Conservation (phyloP, 2,797 vertebrate genomes). For the Malurus leucopterus region DNA sequence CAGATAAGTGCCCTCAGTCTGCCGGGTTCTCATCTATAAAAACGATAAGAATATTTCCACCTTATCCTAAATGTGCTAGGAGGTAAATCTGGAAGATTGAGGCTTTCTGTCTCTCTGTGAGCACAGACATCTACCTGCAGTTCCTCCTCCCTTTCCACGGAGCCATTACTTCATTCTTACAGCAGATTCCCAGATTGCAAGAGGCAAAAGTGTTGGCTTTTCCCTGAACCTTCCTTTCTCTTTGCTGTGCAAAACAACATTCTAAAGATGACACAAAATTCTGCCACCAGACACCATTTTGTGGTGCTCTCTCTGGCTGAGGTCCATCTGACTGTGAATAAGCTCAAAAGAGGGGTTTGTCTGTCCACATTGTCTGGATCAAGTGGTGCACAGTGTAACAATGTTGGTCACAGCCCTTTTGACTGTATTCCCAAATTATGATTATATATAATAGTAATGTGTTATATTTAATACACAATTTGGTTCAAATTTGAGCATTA, state of each 20-base stretch:
- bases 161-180: not conserved
- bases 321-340: not conserved
- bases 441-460: not conserved
- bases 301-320: not conserved
- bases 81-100: slow-evolving; percentile 29
- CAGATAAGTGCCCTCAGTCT: not conserved
- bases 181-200: not conserved
- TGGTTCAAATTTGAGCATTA: not conserved
- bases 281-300: not conserved
- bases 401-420: not conserved
- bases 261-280: not conserved
- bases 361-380: not conserved
- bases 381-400: not conserved
- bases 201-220: not conserved
- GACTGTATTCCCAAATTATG: not conserved
- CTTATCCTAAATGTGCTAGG: not conserved
- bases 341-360: not conserved
- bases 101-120: not conserved
- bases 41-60: slow-evolving; percentile 7
- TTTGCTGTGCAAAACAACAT: not conserved
- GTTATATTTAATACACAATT: not conserved
- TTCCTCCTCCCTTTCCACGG: not conserved
- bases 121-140: not conserved
- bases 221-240: not conserved
- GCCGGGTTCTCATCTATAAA: slow-evolving; percentile 21